Evolutionary conservation across 2,797 vertebrate species (phyloP), one percentile per base, ranked within the genome.

Genomic region (Falco concolor): DNA sequence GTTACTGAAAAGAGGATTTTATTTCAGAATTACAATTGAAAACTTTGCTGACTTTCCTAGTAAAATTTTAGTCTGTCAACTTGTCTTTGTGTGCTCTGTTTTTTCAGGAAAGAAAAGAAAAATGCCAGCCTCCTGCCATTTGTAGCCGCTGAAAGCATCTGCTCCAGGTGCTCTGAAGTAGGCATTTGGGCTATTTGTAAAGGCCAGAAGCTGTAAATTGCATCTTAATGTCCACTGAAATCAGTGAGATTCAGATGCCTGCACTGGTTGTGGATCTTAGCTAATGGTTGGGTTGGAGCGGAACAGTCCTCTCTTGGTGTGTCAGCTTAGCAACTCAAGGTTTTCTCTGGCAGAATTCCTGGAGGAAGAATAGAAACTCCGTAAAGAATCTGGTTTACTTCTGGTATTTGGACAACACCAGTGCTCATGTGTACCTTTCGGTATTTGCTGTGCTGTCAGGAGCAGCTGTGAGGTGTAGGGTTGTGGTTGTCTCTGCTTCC

Each of bases 181-280:
- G 13, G 13, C 4, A 1, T n/a, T 52, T 19, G 59, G 27, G 75
- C 49, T 38, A 1, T 50, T 44, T 25, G 16, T 20, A 7, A 21
- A 13, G 67, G 24, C 23, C 21, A 3, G n/a, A 2, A 16, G 53
- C 24, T 30, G 57, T 1, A 28, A 68, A 32, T 9, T 12, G 64
- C 6, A 0, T 40, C 40, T 5, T 14, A 6, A 23, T 0, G 0
- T 77, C 34, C 19, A 1, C 30, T 10, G 24, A 24, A 44, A 44
- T 17, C 3, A 5, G 34, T 9, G 74, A 21, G 23, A 4, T 84
- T 34, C 4, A 2, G 56, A 2, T 40, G 54, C 47, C 17, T 8
- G 0, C 2, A 0, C 25, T 1, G 0, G 7, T 34, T 11, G 10
- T 53, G 59, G 34, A 4, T 42, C 36, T 32, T 34, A 9, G 45